Evolutionary conservation across 2,797 vertebrate genomes (phyloP), one percentile per base, ranked within the genome.

Genomic region (Lepilemur septentrionalis): DNA sequence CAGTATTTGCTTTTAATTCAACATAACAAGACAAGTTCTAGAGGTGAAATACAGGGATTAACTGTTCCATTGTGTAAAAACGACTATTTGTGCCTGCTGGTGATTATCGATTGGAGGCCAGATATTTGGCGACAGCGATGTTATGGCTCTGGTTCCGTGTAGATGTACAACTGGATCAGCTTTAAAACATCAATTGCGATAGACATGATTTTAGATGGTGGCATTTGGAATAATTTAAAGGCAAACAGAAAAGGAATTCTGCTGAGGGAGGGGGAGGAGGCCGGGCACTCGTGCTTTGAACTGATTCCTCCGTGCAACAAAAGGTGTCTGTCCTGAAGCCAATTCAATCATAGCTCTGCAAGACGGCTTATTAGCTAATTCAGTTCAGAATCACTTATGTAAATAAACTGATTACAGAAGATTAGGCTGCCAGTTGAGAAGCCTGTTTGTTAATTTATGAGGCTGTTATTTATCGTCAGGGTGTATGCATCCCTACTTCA

Each of bases 401-500:
- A 95, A 96, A 75, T 67, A 86, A 93, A 65, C 69, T 59, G 69
- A 72, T 94, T 78, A 13, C 6, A 17, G 52, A 63, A 52, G 69
- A 94, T 78, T 70, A 89, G 80, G 50, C 15, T 72, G 69, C 41
- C 30, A n/a, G 48, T 5, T 0, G 4, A 35, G 59, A 97, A 85
- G 32, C 35, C 5, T 30, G 12, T 78, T 89, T 92, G 28, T 52
- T 73, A 41, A 87, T 95, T 87, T 69, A 73, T 43, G 85, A 94
- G 82, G 84, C 57, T 93, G 55, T 96, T 78, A 38, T 90, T 93
- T n/a, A 95, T 25, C 35, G 13, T 80, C 32, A 7, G 57, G 43
- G 65, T n/a, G 83, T 94, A 73, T 83, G 86, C 92, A 79, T 92
- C 57, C 65, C 55, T 65, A 61, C 85, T 92, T 87, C 70, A 32